Evolutionary conservation across 1,140 invertebrate species (phyloP).

Genomic region (Steinernema feltiae): DNA sequence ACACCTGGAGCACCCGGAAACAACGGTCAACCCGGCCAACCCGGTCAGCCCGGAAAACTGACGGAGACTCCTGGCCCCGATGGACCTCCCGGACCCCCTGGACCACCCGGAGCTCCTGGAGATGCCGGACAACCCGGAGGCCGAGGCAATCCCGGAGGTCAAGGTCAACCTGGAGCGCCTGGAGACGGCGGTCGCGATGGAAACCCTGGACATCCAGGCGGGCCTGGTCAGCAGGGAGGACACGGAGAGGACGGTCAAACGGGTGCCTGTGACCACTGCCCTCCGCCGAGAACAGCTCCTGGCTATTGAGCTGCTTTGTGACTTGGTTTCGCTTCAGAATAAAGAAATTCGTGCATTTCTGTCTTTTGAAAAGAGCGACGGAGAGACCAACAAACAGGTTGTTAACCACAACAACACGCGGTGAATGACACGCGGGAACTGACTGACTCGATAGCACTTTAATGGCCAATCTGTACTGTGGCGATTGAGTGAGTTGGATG

Average conservation of each 20-base stretch:
- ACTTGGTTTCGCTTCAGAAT: too few relatives aligned
- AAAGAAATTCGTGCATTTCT: too few relatives aligned
- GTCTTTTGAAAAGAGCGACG: too few relatives aligned
- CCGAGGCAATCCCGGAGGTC: background rate
- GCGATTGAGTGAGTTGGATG: too few relatives aligned
- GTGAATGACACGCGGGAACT: too few relatives aligned
- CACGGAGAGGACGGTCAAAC: constrained; percentile 24
- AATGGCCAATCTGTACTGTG: too few relatives aligned
- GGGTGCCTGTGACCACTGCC: constrained; percentile 36
- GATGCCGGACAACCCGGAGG: constrained; percentile 1
- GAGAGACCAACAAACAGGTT: too few relatives aligned
- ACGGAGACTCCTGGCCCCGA: background rate
- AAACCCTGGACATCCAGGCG: background rate
- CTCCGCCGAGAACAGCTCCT: constrained; percentile 33
- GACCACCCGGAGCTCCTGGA: background rate
- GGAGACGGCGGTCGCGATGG: constrained; percentile 2
- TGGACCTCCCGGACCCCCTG: background rate
- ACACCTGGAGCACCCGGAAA: constrained; percentile 23
- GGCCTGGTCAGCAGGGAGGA: background rate
- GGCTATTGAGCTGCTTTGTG: constrained; percentile 27
- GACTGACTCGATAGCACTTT: too few relatives aligned
- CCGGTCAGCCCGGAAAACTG: constrained; percentile 18
- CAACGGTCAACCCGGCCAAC: constrained; percentile 14
- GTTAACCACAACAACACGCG: too few relatives aligned
- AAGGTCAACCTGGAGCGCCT: background rate